Base-by-base conservation (phyloP, 2,888 invertebrate species). In the Eremobia ochroleuca region DNA sequence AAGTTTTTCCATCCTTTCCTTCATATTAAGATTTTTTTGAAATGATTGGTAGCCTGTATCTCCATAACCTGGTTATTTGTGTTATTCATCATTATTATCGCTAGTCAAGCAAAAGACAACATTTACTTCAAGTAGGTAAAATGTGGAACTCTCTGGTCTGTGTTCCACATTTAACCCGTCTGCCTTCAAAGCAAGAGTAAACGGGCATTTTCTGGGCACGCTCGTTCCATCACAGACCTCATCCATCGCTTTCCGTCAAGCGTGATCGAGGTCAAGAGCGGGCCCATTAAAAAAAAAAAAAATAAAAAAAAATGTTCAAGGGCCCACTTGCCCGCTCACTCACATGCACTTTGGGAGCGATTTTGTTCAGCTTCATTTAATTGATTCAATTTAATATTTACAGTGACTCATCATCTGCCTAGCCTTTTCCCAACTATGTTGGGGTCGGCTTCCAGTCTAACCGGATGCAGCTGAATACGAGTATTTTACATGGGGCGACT, bases 1-100 rank as follows among this genome's bases (percentile, higher is more conserved):
- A 61, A 80, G 74, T 58, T 66, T 79, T 64, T 46, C 31, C 18
- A 64, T 64, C 2, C 55, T 46, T n/a, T n/a, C 3, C 52, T 46
- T 69, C 13, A 65, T 61, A 40, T 58, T 8, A n/a, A 28, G n/a
- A 67, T 61, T n/a, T 37, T 43, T 28, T 73, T 18, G 21, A 4
- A 11, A 25, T 71, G 28, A 2, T 28, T 72, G 0, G 2, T 21
- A 37, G 15, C 1, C 8, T 4, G 21, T 6, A 34, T 70, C 9
- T 18, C 18, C 4, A 8, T 13, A 62, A 28, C 4, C 31, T 69
- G 31, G 4, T 25, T 40, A 0, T 28, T 62, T 5, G 21, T 28
- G 62, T 8, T 62, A 25, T 62, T 34, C 25, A 8, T 62, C 15
- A 62, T 37, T 37, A 62, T n/a, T 62, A 37, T n/a, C 4, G n/a